Evolutionary conservation across 2,113 vertebrate species (phyloP).

Genomic region (Colius striatus): DNA sequence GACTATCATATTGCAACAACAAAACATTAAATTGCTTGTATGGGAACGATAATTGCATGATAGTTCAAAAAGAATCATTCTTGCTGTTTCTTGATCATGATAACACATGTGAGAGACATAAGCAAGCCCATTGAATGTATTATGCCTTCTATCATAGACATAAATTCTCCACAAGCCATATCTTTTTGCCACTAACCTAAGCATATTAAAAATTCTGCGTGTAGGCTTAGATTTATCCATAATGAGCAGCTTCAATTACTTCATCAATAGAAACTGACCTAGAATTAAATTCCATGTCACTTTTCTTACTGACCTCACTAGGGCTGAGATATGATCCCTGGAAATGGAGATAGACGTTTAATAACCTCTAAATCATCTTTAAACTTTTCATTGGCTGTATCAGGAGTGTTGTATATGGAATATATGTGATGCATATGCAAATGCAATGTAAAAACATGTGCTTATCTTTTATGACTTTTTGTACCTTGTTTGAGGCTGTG

Average conservation of each 20-base stretch:
- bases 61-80: not conserved
- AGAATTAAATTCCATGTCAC: not conserved
- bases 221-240: not conserved
- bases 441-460: not conserved
- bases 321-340: not conserved
- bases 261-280: not conserved
- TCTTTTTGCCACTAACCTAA: not conserved
- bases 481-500: not conserved
- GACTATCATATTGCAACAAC: not conserved
- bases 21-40: not conserved
- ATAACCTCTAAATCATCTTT: slow-evolving; percentile 13
- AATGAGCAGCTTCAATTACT: not conserved
- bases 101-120: not conserved
- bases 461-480: not conserved
- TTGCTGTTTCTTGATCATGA: not conserved
- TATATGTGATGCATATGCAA: not conserved
- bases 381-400: not conserved
- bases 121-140: not conserved
- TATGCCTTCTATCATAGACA: not conserved
- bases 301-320: not conserved
- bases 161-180: not conserved
- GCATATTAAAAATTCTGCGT: not conserved
- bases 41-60: not conserved
- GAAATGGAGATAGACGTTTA: not conserved
- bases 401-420: not conserved